Conservation (phyloP, 2,113 vertebrate species). For the Macquaria ambigua region DNA sequence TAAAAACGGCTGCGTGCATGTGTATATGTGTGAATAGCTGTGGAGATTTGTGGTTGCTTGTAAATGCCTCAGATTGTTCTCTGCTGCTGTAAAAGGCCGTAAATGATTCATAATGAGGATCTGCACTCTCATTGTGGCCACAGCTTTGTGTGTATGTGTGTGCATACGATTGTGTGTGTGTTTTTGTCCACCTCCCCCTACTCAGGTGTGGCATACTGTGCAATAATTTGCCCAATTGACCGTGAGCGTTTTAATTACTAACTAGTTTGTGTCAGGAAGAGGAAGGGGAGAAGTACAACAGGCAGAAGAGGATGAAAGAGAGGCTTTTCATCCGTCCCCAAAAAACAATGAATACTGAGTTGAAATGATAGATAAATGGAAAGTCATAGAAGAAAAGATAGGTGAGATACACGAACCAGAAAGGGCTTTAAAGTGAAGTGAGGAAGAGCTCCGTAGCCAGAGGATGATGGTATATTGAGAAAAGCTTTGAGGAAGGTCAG, state of each 20-base stretch:
- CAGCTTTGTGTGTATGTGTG: constrained; percentile 9
- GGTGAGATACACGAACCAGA: background rate
- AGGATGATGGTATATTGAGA: constrained; percentile 20
- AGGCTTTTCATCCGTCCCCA: background rate
- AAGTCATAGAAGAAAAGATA: background rate
- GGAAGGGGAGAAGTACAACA: background rate
- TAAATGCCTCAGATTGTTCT: constrained; percentile 73
- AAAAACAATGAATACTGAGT: background rate
- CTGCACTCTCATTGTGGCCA: constrained; percentile 16
- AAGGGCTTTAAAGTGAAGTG: constrained; percentile 2
- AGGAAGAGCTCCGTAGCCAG: constrained; percentile 9
- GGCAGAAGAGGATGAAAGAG: background rate
- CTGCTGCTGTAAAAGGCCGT: constrained; percentile 53
- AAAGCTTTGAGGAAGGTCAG: constrained; percentile 48
- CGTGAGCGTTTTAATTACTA: constrained; percentile 69
- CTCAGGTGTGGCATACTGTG: constrained; percentile 62
- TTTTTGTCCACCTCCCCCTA: background rate
- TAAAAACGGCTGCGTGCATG: constrained; percentile 43
- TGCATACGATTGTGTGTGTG: background rate
- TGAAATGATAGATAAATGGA: constrained; percentile 10
- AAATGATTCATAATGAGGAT: constrained; percentile 59
- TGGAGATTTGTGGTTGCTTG: constrained; percentile 61
- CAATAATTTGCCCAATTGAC: constrained; percentile 66
- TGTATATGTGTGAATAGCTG: constrained; percentile 20
- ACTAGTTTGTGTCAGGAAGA: constrained; percentile 31